Percentiles rank a stretch among this genome's conserved stretches.
Evolutionary conservation across 2,888 invertebrate genomes (phyloP).

Genomic region (Megastigmus dorsalis): DNA sequence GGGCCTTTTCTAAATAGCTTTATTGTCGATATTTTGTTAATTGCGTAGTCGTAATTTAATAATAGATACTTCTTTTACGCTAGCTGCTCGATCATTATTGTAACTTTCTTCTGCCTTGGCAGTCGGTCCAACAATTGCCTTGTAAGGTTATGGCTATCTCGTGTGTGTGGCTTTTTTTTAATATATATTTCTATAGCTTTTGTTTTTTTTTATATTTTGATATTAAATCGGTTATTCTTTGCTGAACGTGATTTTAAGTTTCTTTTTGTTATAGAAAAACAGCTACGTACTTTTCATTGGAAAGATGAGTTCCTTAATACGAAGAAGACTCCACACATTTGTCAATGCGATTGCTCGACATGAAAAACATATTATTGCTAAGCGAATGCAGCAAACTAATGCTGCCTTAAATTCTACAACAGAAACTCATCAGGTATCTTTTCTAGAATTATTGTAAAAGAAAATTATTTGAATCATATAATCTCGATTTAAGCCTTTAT

Average conservation of each 20-base stretch:
- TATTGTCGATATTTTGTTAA: not conserved
- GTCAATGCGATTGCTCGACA: constrained; percentile 47
- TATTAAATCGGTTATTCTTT: not conserved
- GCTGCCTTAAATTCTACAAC: constrained; percentile 63
- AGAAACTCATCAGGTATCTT: constrained; percentile 61
- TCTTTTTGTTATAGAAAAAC: not conserved
- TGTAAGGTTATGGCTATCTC: constrained; percentile 9
- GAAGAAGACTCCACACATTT: constrained; percentile 53
- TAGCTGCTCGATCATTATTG: not conserved
- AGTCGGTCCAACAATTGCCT: not conserved
- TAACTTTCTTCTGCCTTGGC: not conserved
- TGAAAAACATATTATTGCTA: constrained; percentile 42
- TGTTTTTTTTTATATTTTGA: constrained; percentile 5
- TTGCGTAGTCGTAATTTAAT: constrained; percentile 9
- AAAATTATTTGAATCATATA: not conserved
- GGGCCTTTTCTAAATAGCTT: constrained; percentile 4
- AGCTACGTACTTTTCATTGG: not conserved
- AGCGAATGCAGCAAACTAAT: constrained; percentile 63
- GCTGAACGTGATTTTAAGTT: not conserved
- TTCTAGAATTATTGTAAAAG: not conserved
- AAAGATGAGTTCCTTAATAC: constrained; percentile 56
- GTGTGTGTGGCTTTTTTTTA: not conserved
- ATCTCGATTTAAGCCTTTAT: too few species aligned
- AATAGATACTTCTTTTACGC: constrained; percentile 23
- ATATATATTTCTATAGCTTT: not conserved